Base-by-base conservation (phyloP, 2,113 vertebrate genomes). In the Rhinolophus ferrumequinum region DNA sequence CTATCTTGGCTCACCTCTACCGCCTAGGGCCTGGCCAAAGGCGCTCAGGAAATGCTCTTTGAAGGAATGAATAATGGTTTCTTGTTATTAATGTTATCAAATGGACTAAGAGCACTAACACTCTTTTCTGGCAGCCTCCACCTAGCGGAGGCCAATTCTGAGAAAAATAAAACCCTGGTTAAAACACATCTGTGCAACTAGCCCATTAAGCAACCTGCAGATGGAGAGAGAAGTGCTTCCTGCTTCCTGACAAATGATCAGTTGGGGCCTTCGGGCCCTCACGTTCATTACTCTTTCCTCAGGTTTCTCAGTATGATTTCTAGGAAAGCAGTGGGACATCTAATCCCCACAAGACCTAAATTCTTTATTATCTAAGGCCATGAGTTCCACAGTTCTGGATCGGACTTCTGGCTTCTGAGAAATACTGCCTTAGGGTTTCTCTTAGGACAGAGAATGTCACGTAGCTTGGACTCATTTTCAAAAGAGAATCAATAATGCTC, bases 181-280 rank as follows among this genome's bases (percentile, higher is more conserved):
- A 26, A 52, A 75, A 60, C 28, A 76, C 73, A 88, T 84, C 93
- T 97, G 90, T 22, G 30, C 66, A 28, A 33, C 21, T 9, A 19
- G 90, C 38, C 96, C 92, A 97, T 84, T 80, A 96, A 81, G 69
- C 21, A 44, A 21, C 83, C 90, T 62, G 80, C 95, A 92, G 93
- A 89, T 19, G 35, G 38, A 69, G 35, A 30, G 19, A 72, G 26
- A 62, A 69, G 26, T 30, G 80, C 86, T 38, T 54, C 89, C 87
- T 84, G 75, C 80, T 92, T 93, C 91, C 95, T 84, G 35, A 56
- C 33, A 84, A 72, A 95, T 5, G 38, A 84, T 56, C n/a, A 0
- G 3, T n/a, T 15, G 52, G 90, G 76, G 60, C 90, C 33, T 47
- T 5, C 24, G 90, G 62, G 81, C 21, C 35, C 64, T 82, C 19